Conservation (phyloP, 2,888 invertebrate genomes). For the Cataglyphis altisquamis region DNA sequence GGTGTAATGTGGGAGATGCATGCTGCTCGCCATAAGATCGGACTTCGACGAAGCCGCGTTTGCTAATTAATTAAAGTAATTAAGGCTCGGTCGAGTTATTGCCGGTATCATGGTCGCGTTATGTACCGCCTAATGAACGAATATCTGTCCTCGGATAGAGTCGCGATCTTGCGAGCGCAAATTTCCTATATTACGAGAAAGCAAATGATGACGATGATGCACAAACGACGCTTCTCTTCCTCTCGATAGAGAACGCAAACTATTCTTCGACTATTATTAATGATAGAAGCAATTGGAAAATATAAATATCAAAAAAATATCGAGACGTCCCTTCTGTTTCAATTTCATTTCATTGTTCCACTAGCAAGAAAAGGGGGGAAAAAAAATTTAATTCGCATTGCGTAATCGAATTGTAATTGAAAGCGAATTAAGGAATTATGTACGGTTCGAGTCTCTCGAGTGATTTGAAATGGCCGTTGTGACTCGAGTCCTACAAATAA, state of each 20-base stretch:
- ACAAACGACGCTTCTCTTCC: background rate
- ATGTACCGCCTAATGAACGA: conserved; percentile 76
- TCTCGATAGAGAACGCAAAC: background rate
- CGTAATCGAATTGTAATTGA: background rate
- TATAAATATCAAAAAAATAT: background rate
- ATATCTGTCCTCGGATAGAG: conserved; percentile 65
- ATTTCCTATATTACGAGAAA: conserved; percentile 24
- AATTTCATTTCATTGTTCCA: background rate
- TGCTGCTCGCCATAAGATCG: conserved; percentile 80
- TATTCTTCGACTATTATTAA: background rate
- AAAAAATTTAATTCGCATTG: background rate
- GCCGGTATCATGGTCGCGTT: conserved; percentile 74
- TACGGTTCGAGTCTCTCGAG: background rate
- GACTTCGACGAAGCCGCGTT: conserved; percentile 82
- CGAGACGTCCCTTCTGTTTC: background rate
- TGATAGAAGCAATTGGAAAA: background rate
- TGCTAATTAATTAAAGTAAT: conserved; percentile 85
- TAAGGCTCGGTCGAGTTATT: conserved; percentile 82
- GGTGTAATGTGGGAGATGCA: conserved; percentile 72
- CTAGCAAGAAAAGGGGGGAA: background rate
- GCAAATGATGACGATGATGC: background rate
- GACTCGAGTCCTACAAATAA: conserved; percentile 21
- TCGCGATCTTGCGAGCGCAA: conserved; percentile 31
- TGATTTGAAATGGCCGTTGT: background rate
- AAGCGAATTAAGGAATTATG: background rate